Evolutionary conservation across 2,113 vertebrate genomes (phyloP), one percentile per base, ranked within the genome.

Genomic region (Muntiacus muntjak): DNA sequence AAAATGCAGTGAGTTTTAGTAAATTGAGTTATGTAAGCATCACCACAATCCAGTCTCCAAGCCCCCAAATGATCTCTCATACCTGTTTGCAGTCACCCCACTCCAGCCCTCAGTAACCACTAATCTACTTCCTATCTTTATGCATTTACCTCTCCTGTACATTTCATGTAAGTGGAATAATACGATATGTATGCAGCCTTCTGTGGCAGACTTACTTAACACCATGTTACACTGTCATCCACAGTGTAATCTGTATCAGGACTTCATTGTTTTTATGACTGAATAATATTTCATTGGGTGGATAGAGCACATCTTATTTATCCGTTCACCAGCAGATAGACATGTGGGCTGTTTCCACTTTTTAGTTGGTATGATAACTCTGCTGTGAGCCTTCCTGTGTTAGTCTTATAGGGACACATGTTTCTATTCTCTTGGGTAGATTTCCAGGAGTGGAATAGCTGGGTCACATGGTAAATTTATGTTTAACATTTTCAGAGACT

Each of bases 161-260:
- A 33, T 64, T 64, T 79, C 23, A 0, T 23, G 10, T 64, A 25
- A 9, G 3, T n/a, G 1, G 54, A 76, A 26, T 57, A 57, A 64
- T 25, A 30, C 2, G 28, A 36, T 36, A 67, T 11, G 0, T 16
- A 9, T 14, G 36, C 36, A 13, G 58, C 43, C 50, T 58, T 45
- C 30, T 33, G n/a, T 26, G 14, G 82, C 76, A 71, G 43, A 23
- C 25, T 33, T 36, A 6, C 36, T 30, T 3, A n/a, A 45, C 45
- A 14, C 25, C 0, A 6, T 6, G 11, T 13, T 4, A n/a, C n/a
- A n/a, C n/a, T n/a, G 17, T 45, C 36, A 5, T 64, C 47, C 36
- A 8, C 4, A 9, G 10, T 10, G 40, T 40, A 57, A 52, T 26
- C 4, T 33, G 58, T 15, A 19, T 96, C 47, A 23, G 52, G 5